phyloP scores from a whole-genome alignment of 2,888 invertebrate species.

The Iphiclides podalirius region DNA sequence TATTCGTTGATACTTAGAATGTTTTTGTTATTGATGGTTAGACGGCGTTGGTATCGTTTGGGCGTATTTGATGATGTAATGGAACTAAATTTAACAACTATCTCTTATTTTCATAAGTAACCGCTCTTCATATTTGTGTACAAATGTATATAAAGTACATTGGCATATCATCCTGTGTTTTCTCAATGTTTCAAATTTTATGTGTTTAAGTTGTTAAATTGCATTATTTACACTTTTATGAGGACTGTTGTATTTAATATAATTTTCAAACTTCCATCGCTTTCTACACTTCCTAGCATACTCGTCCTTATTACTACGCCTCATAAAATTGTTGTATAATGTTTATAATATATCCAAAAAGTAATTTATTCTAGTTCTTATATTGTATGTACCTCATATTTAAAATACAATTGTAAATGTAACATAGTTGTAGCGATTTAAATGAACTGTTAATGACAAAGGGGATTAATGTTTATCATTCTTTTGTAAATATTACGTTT shows the following conservation, averaged over 20 bases:
- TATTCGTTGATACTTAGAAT: constrained; percentile 13
- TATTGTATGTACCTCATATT: constrained; percentile 46
- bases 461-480: constrained; percentile 67
- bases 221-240: constrained; percentile 13
- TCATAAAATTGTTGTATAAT: constrained; percentile 69
- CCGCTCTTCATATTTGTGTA: constrained; percentile 41
- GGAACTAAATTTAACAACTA: not conserved
- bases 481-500: constrained; percentile 9
- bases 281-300: constrained; percentile 10
- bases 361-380: constrained; percentile 54
- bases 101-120: constrained; percentile 24
- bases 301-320: constrained; percentile 60
- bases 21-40: constrained; percentile 2
- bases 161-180: constrained; percentile 62
- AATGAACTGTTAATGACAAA: constrained; percentile 52
- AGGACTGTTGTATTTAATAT: not conserved
- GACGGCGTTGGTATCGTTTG: not conserved
- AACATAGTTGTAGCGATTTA: constrained; percentile 44
- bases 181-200: constrained; percentile 7
- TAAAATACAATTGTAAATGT: constrained; percentile 45
- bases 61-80: constrained; percentile 1
- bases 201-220: constrained; percentile 6
- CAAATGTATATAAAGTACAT: constrained; percentile 64
- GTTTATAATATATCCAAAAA: constrained; percentile 65
- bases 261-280: constrained; percentile 1